A percentile compares a stretch with the other conserved stretches of the same genome.
phyloP scores from a whole-genome alignment of 2,113 vertebrate genomes.

The Puntigrus tetrazona region DNA sequence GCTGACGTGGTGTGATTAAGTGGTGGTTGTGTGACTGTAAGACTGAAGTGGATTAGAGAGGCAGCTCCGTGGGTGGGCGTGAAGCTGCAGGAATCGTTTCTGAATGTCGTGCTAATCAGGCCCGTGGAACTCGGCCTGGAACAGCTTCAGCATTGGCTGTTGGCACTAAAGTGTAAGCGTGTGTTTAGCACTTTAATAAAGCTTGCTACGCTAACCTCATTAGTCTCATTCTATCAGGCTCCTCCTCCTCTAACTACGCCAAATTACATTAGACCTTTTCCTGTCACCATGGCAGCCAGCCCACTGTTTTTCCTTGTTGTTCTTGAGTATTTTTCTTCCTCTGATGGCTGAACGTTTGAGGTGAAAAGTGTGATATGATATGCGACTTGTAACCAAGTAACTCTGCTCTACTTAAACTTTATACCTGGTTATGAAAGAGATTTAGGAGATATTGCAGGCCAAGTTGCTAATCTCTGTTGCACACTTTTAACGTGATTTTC shows the following conservation, averaged over 20 bases:
- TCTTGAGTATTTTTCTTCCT: neutral
- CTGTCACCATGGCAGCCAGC: slow-evolving; percentile 15
- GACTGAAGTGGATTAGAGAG: slow-evolving; percentile 35
- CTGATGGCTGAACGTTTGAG: neutral
- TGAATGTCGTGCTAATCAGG: slow-evolving; percentile 39
- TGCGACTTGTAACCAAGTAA: neutral
- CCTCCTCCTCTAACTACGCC: neutral
- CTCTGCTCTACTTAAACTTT: neutral
- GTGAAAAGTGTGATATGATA: neutral
- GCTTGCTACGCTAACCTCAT: slow-evolving; percentile 37
- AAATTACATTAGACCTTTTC: neutral
- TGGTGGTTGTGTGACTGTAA: slow-evolving; percentile 41
- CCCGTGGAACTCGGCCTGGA: slow-evolving; percentile 1
- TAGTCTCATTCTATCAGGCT: slow-evolving; percentile 29
- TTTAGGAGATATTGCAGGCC: neutral
- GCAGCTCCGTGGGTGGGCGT: slow-evolving; percentile 46
- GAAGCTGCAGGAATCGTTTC: slow-evolving; percentile 28
- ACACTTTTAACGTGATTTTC: neutral
- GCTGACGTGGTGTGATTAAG: slow-evolving; percentile 23
- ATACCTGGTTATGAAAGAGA: too few species aligned
- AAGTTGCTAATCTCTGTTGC: neutral
- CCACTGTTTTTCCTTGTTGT: neutral
- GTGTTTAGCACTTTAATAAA: slow-evolving; percentile 26
- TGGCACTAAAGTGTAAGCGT: neutral
- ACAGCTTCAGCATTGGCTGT: neutral